phyloP scores from a whole-genome alignment of 2,797 vertebrate species.

The Peromyscus aztecus region DNA sequence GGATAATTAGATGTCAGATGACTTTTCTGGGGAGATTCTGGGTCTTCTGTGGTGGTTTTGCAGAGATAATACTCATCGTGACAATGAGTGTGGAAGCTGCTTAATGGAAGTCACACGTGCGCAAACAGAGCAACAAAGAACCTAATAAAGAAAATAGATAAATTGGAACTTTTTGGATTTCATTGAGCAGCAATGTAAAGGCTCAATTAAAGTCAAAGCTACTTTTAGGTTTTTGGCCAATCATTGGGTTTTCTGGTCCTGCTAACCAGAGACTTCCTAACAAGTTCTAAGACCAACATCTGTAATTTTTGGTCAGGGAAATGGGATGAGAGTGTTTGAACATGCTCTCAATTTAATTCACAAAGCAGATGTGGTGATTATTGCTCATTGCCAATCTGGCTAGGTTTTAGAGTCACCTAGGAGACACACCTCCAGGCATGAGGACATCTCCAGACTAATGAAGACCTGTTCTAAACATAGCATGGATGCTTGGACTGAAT shows the following conservation, averaged over 20 bases:
- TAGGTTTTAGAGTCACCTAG: background rate
- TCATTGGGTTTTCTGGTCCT: background rate
- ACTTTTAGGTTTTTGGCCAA: constrained; percentile 28
- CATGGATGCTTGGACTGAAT: background rate
- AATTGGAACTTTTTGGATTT: constrained; percentile 17
- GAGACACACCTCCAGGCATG: background rate
- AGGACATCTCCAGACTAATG: background rate
- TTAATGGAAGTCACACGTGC: background rate
- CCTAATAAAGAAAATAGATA: background rate
- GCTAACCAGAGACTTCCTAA: background rate
- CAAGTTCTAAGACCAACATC: background rate
- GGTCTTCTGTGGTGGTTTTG: background rate
- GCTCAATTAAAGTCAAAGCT: background rate
- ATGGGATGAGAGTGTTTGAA: constrained; percentile 27
- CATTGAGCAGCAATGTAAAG: background rate
- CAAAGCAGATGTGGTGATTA: background rate
- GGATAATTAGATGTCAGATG: background rate
- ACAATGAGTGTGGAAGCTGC: background rate
- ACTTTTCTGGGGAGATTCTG: constrained; percentile 10
- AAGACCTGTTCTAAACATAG: background rate
- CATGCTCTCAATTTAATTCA: constrained; percentile 20
- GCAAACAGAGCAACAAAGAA: background rate
- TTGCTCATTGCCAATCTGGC: background rate
- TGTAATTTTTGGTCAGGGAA: constrained; percentile 34
- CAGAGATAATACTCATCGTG: background rate